These are phyloP conservation scores for Thinocorus orbignyianus DNA, from an alignment of 2,113 vertebrate genomes.

Conservation along the genomic window DNA sequence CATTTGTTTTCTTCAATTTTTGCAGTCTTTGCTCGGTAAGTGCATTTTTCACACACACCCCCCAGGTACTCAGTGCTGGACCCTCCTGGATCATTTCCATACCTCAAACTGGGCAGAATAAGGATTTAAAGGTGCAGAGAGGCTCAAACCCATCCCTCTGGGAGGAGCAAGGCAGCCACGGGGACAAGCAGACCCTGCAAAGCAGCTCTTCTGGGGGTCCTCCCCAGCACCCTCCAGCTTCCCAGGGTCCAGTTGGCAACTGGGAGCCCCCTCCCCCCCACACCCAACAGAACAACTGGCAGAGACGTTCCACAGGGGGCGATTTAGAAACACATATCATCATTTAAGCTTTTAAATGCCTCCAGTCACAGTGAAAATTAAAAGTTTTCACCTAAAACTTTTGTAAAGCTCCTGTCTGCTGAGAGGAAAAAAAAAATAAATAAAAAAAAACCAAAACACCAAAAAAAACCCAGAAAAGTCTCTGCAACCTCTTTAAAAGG, in stretches of 20 bases:
- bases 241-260: accelerated
- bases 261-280: background rate
- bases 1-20: background rate
- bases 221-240: background rate
- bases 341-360: background rate
- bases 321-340: background rate
- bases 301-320: accelerated
- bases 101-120: background rate
- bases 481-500: background rate
- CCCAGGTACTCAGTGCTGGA: background rate
- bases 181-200: background rate
- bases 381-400: background rate
- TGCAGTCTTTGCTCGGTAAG: background rate
- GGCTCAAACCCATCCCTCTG: background rate
- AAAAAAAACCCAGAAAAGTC: background rate
- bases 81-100: accelerated
- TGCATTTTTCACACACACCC: background rate
- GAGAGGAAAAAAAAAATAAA: too few relatives aligned
- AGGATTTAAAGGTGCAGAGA: background rate
- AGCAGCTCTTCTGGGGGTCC: background rate
- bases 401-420: background rate
- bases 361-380: accelerated
- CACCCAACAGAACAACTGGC: too few relatives aligned
- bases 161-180: background rate
- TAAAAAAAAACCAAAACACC: too few relatives aligned